Conservation (phyloP, 2,797 vertebrate genomes). For the Gymnoscopelus braueri region DNA sequence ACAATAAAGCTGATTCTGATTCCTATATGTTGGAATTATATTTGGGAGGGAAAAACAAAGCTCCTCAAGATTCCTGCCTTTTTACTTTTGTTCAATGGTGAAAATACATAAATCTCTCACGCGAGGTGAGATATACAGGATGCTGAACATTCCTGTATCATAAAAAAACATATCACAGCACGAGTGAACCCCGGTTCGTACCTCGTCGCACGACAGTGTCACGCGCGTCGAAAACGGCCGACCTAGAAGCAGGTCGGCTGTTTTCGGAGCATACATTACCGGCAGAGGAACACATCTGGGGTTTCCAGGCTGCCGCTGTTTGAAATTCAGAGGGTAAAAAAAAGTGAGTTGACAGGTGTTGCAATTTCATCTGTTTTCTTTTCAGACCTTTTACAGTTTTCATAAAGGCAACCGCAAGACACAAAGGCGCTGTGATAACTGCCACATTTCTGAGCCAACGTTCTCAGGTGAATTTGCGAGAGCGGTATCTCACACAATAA, state of each 20-base stretch:
- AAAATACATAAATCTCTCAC: no score
- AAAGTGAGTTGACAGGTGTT: conserved; percentile 30
- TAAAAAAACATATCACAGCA: no score
- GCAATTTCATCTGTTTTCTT: conserved; percentile 26
- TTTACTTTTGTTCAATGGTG: no score
- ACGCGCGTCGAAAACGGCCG: no score
- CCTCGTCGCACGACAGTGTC: no score
- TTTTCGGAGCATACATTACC: neutral
- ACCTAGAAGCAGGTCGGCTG: neutral
- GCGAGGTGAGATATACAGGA: no score
- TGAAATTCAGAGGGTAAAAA: conserved; percentile 10
- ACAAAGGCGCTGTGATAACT: conserved; percentile 25
- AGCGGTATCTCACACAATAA: neutral
- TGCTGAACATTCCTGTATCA: no score
- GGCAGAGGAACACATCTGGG: neutral
- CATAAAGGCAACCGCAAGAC: conserved; percentile 32
- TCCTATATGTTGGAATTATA: no score
- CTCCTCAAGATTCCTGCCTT: no score
- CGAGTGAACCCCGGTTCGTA: no score
- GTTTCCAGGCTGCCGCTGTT: conserved; percentile 22
- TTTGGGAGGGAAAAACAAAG: no score
- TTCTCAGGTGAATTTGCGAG: conserved; percentile 3
- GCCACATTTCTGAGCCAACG: conserved; percentile 33
- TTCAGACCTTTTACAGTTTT: conserved; percentile 14
- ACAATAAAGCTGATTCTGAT: no score